phyloP scores from a whole-genome alignment of 2,888 invertebrate genomes.

The Dryomyza anilis region DNA sequence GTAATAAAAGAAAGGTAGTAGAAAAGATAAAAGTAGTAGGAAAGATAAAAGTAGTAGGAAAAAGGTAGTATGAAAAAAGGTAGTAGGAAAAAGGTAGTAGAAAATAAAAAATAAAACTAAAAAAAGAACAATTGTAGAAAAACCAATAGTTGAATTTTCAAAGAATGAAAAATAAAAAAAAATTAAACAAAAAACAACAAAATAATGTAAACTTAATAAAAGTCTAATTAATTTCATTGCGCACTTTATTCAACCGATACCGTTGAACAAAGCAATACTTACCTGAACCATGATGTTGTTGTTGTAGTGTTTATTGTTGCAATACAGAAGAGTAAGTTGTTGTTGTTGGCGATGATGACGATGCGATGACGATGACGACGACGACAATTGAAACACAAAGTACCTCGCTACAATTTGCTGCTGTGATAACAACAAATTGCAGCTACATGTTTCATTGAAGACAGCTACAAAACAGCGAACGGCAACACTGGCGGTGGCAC shows the following conservation, averaged over 20 bases:
- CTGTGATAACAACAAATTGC: slow-evolving; percentile 29
- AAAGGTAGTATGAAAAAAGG: background rate
- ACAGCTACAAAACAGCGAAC: slow-evolving; percentile 27
- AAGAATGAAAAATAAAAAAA: slow-evolving; percentile 25
- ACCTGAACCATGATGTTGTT: too few species aligned
- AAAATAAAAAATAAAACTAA: too few species aligned
- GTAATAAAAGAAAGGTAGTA: too few species aligned
- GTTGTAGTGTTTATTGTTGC: too few species aligned
- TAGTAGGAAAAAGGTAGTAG: background rate
- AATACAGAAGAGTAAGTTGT: background rate
- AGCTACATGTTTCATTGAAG: slow-evolving; percentile 47
- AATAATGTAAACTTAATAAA: slow-evolving; percentile 37
- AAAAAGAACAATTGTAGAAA: too few species aligned
- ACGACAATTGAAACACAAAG: slow-evolving; percentile 34
- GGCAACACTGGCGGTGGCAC: background rate
- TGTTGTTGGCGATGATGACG: slow-evolving; percentile 11
- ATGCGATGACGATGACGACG: background rate
- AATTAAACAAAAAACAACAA: slow-evolving; percentile 35
- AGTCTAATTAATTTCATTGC: slow-evolving; percentile 42
- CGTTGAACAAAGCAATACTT: slow-evolving; percentile 65
- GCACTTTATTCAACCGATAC: slow-evolving; percentile 65
- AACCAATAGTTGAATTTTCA: background rate
- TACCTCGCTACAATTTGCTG: slow-evolving; percentile 52
- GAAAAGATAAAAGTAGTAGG: too few species aligned
- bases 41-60: background rate